phyloP scores from a whole-genome alignment of 2,888 invertebrate genomes.

The Drosophila mercatorum region DNA sequence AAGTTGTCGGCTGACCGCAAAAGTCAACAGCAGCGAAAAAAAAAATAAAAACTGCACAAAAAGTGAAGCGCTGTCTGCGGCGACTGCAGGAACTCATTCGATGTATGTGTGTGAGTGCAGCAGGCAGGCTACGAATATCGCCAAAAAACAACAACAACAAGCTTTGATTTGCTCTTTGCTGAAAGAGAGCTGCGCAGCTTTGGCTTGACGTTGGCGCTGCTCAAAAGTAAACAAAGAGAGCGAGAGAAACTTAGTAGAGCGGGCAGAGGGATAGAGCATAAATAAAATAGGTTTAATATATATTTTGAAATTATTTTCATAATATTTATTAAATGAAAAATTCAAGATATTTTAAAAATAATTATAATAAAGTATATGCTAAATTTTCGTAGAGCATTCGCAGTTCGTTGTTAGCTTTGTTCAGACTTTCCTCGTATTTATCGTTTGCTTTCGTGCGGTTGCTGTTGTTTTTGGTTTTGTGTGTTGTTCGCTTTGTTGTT shows the following conservation, averaged over 20 bases:
- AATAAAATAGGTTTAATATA: not conserved
- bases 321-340: not conserved
- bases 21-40: slow-evolving; percentile 19
- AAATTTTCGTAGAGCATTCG: slow-evolving; percentile 26
- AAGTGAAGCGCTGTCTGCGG: slow-evolving; percentile 51
- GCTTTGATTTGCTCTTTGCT: slow-evolving; percentile 48
- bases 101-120: slow-evolving; percentile 13
- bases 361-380: not conserved
- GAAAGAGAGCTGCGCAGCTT: slow-evolving; percentile 18
- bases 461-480: slow-evolving; percentile 25
- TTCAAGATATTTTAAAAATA: not conserved
- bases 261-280: too few relatives aligned
- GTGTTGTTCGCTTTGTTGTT: slow-evolving; percentile 18
- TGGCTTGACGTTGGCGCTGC: slow-evolving; percentile 14
- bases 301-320: not conserved
- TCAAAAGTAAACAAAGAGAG: slow-evolving; percentile 14
- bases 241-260: not conserved
- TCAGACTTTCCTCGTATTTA: slow-evolving; percentile 1
- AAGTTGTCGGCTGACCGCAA: slow-evolving; percentile 57
- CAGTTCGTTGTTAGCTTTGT: slow-evolving; percentile 22
- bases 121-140: slow-evolving; percentile 4
- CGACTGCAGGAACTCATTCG: slow-evolving; percentile 29
- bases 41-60: slow-evolving; percentile 43
- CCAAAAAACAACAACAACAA: slow-evolving; percentile 25
- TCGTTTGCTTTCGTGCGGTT: slow-evolving; percentile 33